Evolutionary conservation across 2,797 vertebrate species (phyloP).

Genomic region (Leptatherina wallacei): DNA sequence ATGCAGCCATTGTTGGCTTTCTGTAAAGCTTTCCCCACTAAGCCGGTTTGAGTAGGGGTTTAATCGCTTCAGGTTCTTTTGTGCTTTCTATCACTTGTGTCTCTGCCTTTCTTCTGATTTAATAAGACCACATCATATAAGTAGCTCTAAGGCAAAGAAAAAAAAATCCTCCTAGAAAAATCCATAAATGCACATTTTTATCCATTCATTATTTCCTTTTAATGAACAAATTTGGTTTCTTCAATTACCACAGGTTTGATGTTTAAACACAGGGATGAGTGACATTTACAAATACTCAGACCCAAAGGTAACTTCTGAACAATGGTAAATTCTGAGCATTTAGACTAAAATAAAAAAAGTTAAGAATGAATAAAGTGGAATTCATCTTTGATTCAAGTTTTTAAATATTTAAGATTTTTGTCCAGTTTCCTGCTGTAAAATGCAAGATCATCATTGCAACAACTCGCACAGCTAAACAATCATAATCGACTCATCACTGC

Average conservation of each 20-base stretch:
- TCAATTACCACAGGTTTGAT: background rate
- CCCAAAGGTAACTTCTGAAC: background rate
- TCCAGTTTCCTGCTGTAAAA: no score
- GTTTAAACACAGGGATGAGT: conserved; percentile 4
- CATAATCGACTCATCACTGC: background rate
- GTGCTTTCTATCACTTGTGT: conserved; percentile 74
- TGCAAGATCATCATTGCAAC: no score
- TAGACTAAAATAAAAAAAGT: background rate
- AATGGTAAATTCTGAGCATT: background rate
- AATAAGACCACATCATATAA: conserved; percentile 68
- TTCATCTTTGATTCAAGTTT: no score
- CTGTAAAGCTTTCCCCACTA: conserved; percentile 72
- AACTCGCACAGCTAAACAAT: background rate
- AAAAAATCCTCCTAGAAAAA: conserved; percentile 45
- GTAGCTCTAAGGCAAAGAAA: conserved; percentile 39
- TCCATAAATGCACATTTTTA: conserved; percentile 42
- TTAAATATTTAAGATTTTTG: background rate
- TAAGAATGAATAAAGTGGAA: background rate
- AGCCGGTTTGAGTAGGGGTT: conserved; percentile 79
- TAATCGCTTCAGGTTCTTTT: conserved; percentile 80
- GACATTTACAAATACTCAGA: conserved; percentile 1
- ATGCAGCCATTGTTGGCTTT: conserved; percentile 77
- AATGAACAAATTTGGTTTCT: background rate
- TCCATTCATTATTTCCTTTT: conserved; percentile 7
- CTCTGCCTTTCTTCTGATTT: conserved; percentile 76